A percentile compares a stretch with the other conserved stretches of the same genome.
Conservation (phyloP, 2,797 vertebrate genomes). For the Siniperca obscura region DNA sequence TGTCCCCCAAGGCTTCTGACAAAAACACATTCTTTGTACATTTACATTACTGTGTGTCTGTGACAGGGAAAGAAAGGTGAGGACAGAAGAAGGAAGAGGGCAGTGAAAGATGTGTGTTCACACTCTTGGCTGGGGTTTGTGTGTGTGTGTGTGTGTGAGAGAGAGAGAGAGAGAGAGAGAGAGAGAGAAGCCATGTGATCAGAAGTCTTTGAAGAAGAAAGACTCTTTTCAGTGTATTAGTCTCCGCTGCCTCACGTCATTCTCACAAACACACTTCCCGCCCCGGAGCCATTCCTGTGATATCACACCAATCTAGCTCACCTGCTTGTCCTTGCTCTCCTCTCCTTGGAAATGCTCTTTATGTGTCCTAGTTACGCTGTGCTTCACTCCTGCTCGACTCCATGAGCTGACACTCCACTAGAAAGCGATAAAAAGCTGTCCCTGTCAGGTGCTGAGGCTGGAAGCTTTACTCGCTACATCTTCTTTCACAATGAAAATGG, state of each 20-base stretch:
- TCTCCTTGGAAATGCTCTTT: conserved; percentile 53
- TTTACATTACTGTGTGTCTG: conserved; percentile 38
- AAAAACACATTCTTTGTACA: conserved; percentile 38
- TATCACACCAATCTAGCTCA: conserved; percentile 70
- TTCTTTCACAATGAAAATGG: conserved; percentile 3
- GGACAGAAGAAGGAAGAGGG: conserved; percentile 22
- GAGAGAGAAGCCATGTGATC: conserved; percentile 47
- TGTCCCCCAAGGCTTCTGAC: conserved; percentile 42
- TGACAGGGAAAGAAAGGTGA: conserved; percentile 36
- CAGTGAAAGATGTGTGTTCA: conserved; percentile 39
- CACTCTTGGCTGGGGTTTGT: conserved; percentile 8
- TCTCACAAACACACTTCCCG: conserved; percentile 63
- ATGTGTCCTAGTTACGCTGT: conserved; percentile 62
- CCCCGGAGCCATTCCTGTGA: conserved; percentile 69
- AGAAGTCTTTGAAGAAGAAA: conserved; percentile 77
- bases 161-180: background rate
- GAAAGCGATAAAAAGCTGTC: conserved; percentile 44
- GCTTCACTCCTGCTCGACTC: conserved; percentile 55
- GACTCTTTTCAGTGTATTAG: conserved; percentile 67
- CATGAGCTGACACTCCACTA: conserved; percentile 53
- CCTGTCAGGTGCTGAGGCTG: conserved; percentile 26
- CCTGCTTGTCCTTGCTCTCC: conserved; percentile 60
- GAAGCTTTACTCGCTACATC: conserved; percentile 13
- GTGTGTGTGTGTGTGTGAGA: background rate
- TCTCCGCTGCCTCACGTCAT: conserved; percentile 49